Evolutionary conservation across 1,140 invertebrate genomes (phyloP).

Genomic region (Melanaphis sacchari): DNA sequence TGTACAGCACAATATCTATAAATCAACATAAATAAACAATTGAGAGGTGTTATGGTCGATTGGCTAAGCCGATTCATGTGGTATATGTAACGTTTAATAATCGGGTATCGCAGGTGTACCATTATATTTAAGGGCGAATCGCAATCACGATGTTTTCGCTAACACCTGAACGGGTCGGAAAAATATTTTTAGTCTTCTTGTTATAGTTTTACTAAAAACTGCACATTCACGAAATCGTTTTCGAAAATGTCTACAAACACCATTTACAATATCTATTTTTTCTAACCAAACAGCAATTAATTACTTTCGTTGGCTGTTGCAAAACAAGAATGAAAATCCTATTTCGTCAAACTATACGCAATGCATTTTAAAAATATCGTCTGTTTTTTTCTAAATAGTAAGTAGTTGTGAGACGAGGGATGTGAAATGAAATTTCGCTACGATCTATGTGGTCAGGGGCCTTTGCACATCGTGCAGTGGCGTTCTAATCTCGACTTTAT

Average conservation of each 20-base stretch:
- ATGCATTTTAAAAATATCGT: background rate
- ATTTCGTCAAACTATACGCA: background rate
- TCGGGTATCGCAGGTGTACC: background rate
- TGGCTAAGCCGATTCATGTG: background rate
- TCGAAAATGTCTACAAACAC: background rate
- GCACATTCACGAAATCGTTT: no score
- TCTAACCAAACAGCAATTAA: background rate
- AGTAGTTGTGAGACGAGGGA: no score
- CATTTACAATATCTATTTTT: background rate
- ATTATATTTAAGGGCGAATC: background rate
- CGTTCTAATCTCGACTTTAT: constrained; percentile 2
- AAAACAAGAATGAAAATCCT: background rate
- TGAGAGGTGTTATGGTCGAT: constrained; percentile 9
- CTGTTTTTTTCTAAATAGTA: background rate
- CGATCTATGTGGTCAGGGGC: background rate
- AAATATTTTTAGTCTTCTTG: background rate
- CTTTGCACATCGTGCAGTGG: no score
- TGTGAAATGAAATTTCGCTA: background rate
- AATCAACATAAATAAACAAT: background rate
- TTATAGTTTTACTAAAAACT: background rate
- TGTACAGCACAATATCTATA: background rate
- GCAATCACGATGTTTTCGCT: background rate
- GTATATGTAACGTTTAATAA: background rate
- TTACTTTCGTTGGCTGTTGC: background rate
- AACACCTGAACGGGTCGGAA: background rate